phyloP scores from a whole-genome alignment of 1,140 invertebrate genomes.

The Drosophila parvula region DNA sequence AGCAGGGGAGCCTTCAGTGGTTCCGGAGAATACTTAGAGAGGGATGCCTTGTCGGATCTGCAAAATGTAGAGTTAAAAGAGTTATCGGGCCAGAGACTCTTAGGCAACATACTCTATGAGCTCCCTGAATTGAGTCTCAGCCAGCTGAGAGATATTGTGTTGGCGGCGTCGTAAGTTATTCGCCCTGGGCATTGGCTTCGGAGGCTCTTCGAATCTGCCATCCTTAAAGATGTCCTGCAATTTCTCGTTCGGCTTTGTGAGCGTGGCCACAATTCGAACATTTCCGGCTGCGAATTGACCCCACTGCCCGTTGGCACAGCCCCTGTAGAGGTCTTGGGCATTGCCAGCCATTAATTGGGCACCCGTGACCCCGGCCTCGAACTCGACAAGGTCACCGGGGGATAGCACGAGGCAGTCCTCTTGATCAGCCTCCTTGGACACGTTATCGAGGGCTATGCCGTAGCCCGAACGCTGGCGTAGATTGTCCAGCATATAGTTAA shows the following conservation, averaged over 20 bases:
- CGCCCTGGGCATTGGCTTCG: constrained; percentile 23
- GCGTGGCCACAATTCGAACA: constrained; percentile 94
- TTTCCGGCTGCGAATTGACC: constrained; percentile 95
- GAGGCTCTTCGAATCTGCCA: constrained; percentile 60
- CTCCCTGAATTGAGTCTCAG: constrained; percentile 92
- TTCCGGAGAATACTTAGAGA: constrained; percentile 93
- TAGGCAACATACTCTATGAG: constrained; percentile 58
- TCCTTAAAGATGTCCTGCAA: constrained; percentile 87
- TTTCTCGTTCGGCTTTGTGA: constrained; percentile 89
- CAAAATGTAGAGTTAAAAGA: background rate
- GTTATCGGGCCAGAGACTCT: rapidly evolving
- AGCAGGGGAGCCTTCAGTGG: constrained; percentile 94
- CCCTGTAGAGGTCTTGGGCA: constrained; percentile 89
- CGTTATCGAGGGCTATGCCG: constrained; percentile 88
- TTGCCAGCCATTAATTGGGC: constrained; percentile 86
- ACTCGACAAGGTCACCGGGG: constrained; percentile 93
- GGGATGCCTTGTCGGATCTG: constrained; percentile 85
- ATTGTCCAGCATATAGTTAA: constrained; percentile 94
- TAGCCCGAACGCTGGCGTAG: constrained; percentile 94
- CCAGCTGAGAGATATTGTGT: constrained; percentile 92
- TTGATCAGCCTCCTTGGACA: constrained; percentile 1
- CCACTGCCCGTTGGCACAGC: constrained; percentile 87
- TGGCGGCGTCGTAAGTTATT: constrained; percentile 87
- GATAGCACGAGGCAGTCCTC: constrained; percentile 86
- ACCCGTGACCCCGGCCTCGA: constrained; percentile 90